Percentiles rank a stretch among this genome's conserved stretches.
These are phyloP conservation scores for Prinia subflava DNA, from an alignment of 2,113 vertebrate genomes.

Conservation along the genomic window DNA sequence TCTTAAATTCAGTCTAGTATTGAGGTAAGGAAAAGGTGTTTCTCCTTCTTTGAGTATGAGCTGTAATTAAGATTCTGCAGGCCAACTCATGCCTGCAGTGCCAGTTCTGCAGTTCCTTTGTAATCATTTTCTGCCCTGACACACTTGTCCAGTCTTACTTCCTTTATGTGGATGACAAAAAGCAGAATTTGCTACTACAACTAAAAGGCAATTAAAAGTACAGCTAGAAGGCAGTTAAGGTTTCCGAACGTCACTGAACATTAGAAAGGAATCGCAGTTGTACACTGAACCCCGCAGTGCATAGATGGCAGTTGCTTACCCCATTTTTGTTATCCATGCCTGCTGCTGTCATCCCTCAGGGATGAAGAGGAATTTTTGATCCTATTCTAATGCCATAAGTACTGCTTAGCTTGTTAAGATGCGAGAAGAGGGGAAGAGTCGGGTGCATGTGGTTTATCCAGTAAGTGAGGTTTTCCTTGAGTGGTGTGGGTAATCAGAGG, in stretches of 20 bases:
- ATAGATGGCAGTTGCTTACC: not conserved
- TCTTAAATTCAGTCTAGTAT: not conserved
- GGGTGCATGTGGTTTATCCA: not conserved
- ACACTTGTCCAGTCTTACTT: not conserved
- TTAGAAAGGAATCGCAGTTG: not conserved
- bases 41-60: not conserved
- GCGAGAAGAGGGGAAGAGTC: not conserved
- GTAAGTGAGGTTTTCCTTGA: not conserved
- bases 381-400: not conserved
- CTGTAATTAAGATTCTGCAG: not conserved
- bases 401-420: not conserved
- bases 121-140: not conserved
- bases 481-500: not conserved
- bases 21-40: not conserved
- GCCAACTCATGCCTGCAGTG: not conserved
- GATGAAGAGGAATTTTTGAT: conserved; percentile 14
- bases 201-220: not conserved
- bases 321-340: not conserved
- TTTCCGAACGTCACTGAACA: not conserved
- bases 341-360: not conserved
- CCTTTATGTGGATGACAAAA: not conserved
- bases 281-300: not conserved
- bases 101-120: not conserved
- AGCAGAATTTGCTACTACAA: not conserved
- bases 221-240: not conserved